Evolutionary conservation across 2,888 invertebrate genomes (phyloP).

Genomic region (Tuberolachnus salignus): DNA sequence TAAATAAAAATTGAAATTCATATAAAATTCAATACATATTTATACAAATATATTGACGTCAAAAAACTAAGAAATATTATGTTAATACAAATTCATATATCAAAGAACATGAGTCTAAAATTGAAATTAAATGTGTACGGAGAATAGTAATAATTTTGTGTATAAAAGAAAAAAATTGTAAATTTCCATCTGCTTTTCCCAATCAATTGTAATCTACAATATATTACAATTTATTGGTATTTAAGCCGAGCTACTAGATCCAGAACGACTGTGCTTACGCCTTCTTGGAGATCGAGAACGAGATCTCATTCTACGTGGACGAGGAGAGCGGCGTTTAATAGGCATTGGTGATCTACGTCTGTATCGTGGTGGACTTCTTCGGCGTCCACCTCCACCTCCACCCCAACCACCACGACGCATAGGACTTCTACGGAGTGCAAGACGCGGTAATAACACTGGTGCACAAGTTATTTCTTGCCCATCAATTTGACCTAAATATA

Average conservation of each 20-base stretch:
- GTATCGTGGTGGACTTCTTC: slow-evolving; percentile 63
- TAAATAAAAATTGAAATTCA: no score
- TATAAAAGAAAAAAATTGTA: neutral
- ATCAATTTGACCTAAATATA: slow-evolving; percentile 82
- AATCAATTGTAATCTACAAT: neutral
- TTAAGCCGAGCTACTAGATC: slow-evolving; percentile 76
- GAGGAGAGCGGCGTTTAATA: slow-evolving; percentile 59
- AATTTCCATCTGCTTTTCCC: neutral
- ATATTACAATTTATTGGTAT: slow-evolving; percentile 30
- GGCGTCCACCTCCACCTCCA: slow-evolving; percentile 63
- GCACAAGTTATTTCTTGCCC: slow-evolving; percentile 92
- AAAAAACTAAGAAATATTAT: slow-evolving; percentile 23
- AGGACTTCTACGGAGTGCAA: slow-evolving; percentile 57
- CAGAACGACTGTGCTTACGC: slow-evolving; percentile 75
- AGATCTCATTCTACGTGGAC: slow-evolving; percentile 58
- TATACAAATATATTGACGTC: slow-evolving; percentile 3
- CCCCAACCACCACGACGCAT: slow-evolving; percentile 65
- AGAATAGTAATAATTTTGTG: neutral
- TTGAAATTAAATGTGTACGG: slow-evolving; percentile 12
- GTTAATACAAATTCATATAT: neutral
- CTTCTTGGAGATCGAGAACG: slow-evolving; percentile 64
- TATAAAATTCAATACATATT: no score
- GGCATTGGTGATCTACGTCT: slow-evolving; percentile 65
- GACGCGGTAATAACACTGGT: slow-evolving; percentile 80
- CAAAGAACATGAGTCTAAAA: neutral